These are phyloP conservation scores for Drosophila cognata DNA, from an alignment of 2,888 invertebrate species.

Conservation along the genomic window DNA sequence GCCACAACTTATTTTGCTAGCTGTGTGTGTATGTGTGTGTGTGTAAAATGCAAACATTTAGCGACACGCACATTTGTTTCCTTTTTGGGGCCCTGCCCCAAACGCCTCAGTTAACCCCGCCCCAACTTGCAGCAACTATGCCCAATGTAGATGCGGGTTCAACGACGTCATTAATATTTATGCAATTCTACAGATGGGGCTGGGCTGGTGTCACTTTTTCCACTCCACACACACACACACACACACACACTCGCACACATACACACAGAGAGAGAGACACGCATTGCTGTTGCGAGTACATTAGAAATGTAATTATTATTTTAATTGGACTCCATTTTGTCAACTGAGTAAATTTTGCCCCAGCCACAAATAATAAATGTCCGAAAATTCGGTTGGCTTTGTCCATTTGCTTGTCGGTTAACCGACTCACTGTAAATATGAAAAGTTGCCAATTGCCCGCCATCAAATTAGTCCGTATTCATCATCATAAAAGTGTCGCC, in stretches of 20 bases:
- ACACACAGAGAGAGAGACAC: conserved; percentile 43
- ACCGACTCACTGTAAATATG: conserved; percentile 71
- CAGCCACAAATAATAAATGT: conserved; percentile 73
- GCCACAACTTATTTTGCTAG: conserved; percentile 43
- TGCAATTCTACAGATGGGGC: conserved; percentile 49
- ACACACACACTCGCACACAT: conserved; percentile 47
- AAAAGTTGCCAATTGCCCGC: conserved; percentile 49
- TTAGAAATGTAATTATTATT: conserved; percentile 84
- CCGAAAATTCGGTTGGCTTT: conserved; percentile 51
- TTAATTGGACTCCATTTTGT: conserved; percentile 80
- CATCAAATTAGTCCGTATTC: conserved; percentile 28
- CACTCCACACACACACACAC: conserved; percentile 21
- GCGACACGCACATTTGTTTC: conserved; percentile 72
- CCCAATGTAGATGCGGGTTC: conserved; percentile 40
- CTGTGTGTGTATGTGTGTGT: conserved; percentile 14
- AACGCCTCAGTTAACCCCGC: not conserved
- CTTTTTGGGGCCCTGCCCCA: conserved; percentile 26
- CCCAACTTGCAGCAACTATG: not conserved
- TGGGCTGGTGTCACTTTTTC: conserved; percentile 19
- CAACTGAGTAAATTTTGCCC: conserved; percentile 33
- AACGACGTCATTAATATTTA: conserved; percentile 75
- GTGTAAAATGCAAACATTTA: conserved; percentile 68
- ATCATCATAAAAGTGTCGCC: conserved; percentile 9
- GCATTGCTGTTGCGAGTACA: conserved; percentile 71
- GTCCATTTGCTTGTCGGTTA: conserved; percentile 65